Evolutionary conservation across 92 coral and sea anemone species (phyloP), one percentile per base, ranked within the genome.

Genomic region (Bergia sp.): DNA sequence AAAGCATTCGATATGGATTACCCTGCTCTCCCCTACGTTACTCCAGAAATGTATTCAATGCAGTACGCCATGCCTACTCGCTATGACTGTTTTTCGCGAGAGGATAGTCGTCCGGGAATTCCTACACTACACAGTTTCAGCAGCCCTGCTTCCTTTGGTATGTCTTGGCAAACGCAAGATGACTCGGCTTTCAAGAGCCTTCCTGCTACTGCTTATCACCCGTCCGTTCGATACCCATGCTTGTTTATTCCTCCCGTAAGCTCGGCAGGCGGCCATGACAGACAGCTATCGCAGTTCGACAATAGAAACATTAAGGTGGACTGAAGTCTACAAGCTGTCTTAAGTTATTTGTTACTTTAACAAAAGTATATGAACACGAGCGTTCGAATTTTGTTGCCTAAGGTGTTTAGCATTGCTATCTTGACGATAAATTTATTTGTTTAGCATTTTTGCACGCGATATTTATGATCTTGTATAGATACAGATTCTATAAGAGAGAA

Each of bases 81-180:
- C 38, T 95, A 90, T 79, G 95, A 92, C 15, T 82, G 85, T 85
- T 92, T 85, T 50, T 76, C 90, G 3, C 86, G 92, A 37, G 91
- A 92, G 44, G 91, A 92, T 4, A 84, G 29, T 23, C 87, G 87
- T 4, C 58, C 87, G 15, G 87, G 79, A 69, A 84, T 84, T 5
- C 61, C 87, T 2, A 72, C 87, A 23, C 37, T 84, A 47, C 87
- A 84, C 87, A 84, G 65, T 71, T 86, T 95, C 29, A 67, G 88
- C 12, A 90, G 93, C 37, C 96, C 96, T 12, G 86, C 95, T 7
- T 92, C 93, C 2, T 89, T 89, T 39, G 95, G 96, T 8, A 79
- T 95, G 38, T 91, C 92, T 64, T 95, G 98, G 98, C 95, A 95
- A 49, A 84, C 78, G 69, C 87, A 84, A 58, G 98, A 95, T 23